A percentile compares a stretch with the other conserved stretches of the same genome.
These are phyloP conservation scores for Phenganax stokvisi DNA, from an alignment of 92 coral and sea anemone genomes.

Conservation along the genomic window DNA sequence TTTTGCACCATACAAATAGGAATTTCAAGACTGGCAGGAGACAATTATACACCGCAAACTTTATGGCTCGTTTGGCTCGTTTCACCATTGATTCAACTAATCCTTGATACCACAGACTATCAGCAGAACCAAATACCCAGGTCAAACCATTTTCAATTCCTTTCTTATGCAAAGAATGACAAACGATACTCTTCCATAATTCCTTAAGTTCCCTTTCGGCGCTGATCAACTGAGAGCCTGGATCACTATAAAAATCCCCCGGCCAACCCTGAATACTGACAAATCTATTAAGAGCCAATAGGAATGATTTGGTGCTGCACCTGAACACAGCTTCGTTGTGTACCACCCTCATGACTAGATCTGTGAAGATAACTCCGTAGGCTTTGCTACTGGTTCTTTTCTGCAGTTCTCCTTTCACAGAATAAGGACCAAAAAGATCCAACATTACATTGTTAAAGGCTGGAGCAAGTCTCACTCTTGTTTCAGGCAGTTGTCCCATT, in stretches of 20 bases:
- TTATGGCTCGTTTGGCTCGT: conserved; percentile 56
- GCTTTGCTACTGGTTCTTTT: conserved; percentile 56
- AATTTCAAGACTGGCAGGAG: conserved; percentile 56
- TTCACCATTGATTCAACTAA: conserved; percentile 57
- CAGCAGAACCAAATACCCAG: conserved; percentile 64
- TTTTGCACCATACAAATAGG: conserved; percentile 55
- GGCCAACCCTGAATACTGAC: conserved; percentile 58
- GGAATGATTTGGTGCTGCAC: conserved; percentile 51
- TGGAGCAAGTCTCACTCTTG: conserved; percentile 50
- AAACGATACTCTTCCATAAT: conserved; percentile 2
- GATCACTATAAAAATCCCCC: conserved; percentile 55
- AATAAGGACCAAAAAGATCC: neutral
- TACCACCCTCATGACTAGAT: conserved; percentile 52
- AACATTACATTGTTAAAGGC: conserved; percentile 18
- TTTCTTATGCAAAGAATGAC: conserved; percentile 27
- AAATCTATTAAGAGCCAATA: conserved; percentile 34
- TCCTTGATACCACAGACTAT: conserved; percentile 70
- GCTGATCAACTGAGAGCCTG: conserved; percentile 58
- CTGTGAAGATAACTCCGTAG: conserved; percentile 54
- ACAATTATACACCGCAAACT: conserved; percentile 56
- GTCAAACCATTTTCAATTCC: conserved; percentile 51
- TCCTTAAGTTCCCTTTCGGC: conserved; percentile 19
- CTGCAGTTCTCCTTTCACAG: conserved; percentile 45
- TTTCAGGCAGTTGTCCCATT: conserved; percentile 51
- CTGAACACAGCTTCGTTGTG: conserved; percentile 57